Evolutionary conservation across 2,888 invertebrate genomes (phyloP).

Genomic region (Perizoma affinitatum): DNA sequence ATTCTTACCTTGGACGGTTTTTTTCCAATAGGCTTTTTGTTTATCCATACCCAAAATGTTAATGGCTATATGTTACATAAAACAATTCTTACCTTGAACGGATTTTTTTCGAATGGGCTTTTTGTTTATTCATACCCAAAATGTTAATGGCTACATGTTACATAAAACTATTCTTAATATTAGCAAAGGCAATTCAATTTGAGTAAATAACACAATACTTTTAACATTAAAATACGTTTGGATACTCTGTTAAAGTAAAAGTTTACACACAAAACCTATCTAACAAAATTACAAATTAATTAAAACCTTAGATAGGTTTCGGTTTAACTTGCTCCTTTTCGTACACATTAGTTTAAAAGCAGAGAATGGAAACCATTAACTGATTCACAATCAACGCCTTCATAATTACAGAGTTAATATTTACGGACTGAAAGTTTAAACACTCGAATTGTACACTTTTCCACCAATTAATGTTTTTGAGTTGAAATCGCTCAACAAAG

Average conservation of each 20-base stretch:
- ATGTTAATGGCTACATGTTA: conserved; percentile 6
- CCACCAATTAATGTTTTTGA: conserved; percentile 74
- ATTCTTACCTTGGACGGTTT: conserved; percentile 11
- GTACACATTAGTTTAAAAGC: conserved; percentile 30
- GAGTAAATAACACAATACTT: background rate
- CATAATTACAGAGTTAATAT: conserved; percentile 74
- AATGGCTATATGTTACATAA: conserved; percentile 3
- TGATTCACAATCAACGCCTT: conserved; percentile 63
- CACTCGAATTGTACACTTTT: conserved; percentile 76
- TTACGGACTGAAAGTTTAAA: conserved; percentile 69
- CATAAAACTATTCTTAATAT: background rate
- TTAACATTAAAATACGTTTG: background rate
- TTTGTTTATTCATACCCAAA: background rate
- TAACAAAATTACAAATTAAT: conserved; percentile 24
- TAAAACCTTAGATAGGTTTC: conserved; percentile 14
- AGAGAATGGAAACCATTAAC: conserved; percentile 47
- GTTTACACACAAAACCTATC: conserved; percentile 1
- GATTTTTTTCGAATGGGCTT: conserved; percentile 5
- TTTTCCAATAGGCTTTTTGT: conserved; percentile 2
- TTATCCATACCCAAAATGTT: background rate
- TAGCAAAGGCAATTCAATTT: background rate
- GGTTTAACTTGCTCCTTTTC: conserved; percentile 22
- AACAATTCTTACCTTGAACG: conserved; percentile 9
- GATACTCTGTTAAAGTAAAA: background rate
- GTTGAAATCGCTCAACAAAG: conserved; percentile 74